A percentile compares a stretch with the other conserved stretches of the same genome.
phyloP scores from a whole-genome alignment of 1,140 invertebrate species.

The Pomacea maculata region DNA sequence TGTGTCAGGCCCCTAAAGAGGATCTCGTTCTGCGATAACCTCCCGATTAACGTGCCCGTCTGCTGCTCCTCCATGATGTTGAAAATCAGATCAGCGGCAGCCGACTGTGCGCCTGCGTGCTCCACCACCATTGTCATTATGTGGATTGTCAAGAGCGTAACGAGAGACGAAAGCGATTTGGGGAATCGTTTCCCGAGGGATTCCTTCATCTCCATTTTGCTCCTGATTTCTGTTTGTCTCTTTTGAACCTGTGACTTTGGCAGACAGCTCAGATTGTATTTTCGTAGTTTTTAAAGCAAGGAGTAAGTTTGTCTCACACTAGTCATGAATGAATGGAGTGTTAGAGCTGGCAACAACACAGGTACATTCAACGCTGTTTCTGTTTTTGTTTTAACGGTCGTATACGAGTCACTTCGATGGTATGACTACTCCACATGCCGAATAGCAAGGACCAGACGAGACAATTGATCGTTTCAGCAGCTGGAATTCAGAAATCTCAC shows the following conservation, averaged over 20 bases:
- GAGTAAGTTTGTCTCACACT: too few species aligned
- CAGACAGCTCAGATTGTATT: neutral
- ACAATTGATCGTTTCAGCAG: too few species aligned
- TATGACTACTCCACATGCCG: too few species aligned
- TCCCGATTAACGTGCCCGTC: conserved; percentile 35
- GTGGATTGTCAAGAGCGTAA: neutral
- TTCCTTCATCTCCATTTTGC: neutral
- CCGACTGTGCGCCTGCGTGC: conserved; percentile 5
- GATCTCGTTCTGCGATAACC: conserved; percentile 28
- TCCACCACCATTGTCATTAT: neutral
- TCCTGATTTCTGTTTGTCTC: neutral
- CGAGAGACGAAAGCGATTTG: neutral
- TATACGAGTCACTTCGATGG: too few species aligned
- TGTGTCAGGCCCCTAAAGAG: conserved; percentile 28
- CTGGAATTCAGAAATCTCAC: too few species aligned
- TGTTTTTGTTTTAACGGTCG: too few species aligned
- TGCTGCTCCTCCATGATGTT: conserved; percentile 31
- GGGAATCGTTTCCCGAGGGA: neutral
- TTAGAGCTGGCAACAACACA: too few species aligned
- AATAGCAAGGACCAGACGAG: too few species aligned
- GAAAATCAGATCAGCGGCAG: conserved; percentile 25
- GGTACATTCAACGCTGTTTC: too few species aligned
- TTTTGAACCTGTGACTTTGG: neutral
- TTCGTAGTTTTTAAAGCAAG: too few species aligned
- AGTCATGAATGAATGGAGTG: too few species aligned